Evolutionary conservation across 2,888 invertebrate species (phyloP).

Genomic region (Drosophila nr. perissopoda): DNA sequence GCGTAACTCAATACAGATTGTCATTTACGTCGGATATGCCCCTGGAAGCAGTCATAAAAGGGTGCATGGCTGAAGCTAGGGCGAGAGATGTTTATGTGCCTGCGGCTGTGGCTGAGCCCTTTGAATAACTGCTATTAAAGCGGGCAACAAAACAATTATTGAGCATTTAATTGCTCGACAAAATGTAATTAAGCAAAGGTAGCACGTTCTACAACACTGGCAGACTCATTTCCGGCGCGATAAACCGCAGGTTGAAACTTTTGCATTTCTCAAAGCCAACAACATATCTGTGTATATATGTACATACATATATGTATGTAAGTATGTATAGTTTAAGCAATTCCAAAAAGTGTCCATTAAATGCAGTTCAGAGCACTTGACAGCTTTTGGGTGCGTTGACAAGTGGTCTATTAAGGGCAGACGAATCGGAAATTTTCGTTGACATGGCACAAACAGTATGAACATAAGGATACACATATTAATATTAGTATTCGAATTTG

Average conservation of each 20-base stretch:
- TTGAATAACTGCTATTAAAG: conserved; percentile 78
- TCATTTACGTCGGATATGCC: not conserved
- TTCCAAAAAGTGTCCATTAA: conserved; percentile 58
- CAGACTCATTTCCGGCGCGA: conserved; percentile 40
- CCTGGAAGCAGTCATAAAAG: not conserved
- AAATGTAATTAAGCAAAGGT: conserved; percentile 77
- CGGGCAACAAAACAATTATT: conserved; percentile 79
- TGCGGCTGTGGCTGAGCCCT: conserved; percentile 45
- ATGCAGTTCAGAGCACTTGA: conserved; percentile 59
- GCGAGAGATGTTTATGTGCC: conserved; percentile 17
- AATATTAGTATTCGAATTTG: conserved; percentile 39
- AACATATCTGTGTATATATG: not conserved
- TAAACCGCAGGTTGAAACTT: conserved; percentile 58
- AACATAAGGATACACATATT: conserved; percentile 10
- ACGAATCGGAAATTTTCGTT: conserved; percentile 45
- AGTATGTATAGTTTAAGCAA: conserved; percentile 42
- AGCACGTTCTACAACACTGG: conserved; percentile 50
- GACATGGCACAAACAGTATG: conserved; percentile 44
- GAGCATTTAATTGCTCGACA: conserved; percentile 77
- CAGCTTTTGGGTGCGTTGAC: conserved; percentile 27
- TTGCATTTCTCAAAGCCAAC: conserved; percentile 42
- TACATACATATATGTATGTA: not conserved
- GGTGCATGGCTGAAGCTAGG: not conserved
- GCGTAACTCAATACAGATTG: not conserved
- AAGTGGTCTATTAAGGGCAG: conserved; percentile 71